Evolutionary conservation across 2,888 invertebrate genomes (phyloP), one percentile per base, ranked within the genome.

Genomic region (Tanaodytes sp.): DNA sequence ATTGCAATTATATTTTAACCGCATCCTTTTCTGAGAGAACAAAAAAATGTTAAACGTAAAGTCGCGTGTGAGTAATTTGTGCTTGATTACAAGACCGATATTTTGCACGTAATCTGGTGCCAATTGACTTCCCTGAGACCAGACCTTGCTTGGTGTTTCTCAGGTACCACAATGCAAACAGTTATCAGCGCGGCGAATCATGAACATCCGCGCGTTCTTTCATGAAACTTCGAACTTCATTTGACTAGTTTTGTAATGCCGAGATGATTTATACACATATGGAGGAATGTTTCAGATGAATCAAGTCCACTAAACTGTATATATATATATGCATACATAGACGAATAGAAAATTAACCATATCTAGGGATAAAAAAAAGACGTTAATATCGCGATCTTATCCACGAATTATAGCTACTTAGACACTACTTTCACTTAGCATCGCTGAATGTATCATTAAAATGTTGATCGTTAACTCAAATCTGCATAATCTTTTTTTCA

Each of bases 111-210:
- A 71, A 67, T 71, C 64, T 71, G 66, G 67, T 71, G 67, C 58
- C 71, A 48, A 71, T 65, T 58, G 59, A 65, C 69, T 73, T 73
- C 71, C 68, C 69, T 69, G 71, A 73, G 55, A 61, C 66, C 48
- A 73, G 71, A 71, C 73, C 73, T 73, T 73, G 71, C 52, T 42
- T 59, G 55, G 54, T 48, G 68, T 63, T 71, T 73, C 73, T 73
- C 71, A 71, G 71, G 48, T 68, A 62, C 62, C 68, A 73, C 70
- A 73, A 73, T 71, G 46, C 64, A n/a, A 31, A 20, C 30, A 48
- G 6, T 64, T 73, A 73, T 73, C 73, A 64, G 23, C 49, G 18
- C 19, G 9, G 59, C 36, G 37, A 31, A 73, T 73, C 67, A 27
- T 55, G 66, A 70, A 72, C 59, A 70, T 66, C 59, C 66, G 58